These are phyloP conservation scores for Cylloceria caligata DNA, from an alignment of 2,888 invertebrate genomes.

Conservation along the genomic window DNA sequence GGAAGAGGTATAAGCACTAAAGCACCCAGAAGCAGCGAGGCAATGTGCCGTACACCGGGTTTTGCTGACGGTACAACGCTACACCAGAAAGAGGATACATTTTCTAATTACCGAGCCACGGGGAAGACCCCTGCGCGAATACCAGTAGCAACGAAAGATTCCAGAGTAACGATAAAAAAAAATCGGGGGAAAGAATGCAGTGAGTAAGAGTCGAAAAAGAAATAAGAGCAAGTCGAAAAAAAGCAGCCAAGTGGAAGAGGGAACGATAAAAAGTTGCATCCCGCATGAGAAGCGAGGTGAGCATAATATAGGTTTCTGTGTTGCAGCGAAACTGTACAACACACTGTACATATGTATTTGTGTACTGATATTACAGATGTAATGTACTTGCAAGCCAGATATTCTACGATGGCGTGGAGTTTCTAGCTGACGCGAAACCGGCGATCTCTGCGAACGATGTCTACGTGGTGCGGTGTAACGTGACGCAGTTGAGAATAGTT, in stretches of 20 bases:
- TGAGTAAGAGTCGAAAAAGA: conserved; percentile 7
- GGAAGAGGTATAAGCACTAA: conserved; percentile 35
- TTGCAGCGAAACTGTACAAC: not conserved
- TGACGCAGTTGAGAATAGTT: conserved; percentile 15
- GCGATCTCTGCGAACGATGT: not conserved
- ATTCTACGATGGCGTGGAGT: not conserved
- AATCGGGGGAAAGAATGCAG: conserved; percentile 14
- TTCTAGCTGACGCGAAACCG: conserved; percentile 22
- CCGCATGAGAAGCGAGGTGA: not conserved
- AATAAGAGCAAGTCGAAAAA: not conserved
- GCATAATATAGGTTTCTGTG: not conserved
- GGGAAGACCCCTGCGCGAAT: not conserved
- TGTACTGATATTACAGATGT: conserved; percentile 5
- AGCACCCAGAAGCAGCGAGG: conserved; percentile 46
- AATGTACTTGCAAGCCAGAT: not conserved
- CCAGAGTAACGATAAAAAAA: conserved; percentile 22
- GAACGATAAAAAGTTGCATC: conserved; percentile 5
- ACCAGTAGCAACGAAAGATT: conserved; percentile 27
- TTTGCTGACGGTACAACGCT: conserved; percentile 31
- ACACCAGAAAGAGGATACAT: conserved; percentile 52
- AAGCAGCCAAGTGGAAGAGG: conserved; percentile 1
- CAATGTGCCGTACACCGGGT: not conserved
- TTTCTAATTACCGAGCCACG: conserved; percentile 59
- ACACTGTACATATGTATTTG: not conserved
- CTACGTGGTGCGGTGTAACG: not conserved